Base-by-base conservation (phyloP, 2,113 vertebrate species). In the Leuciscus idus region DNA sequence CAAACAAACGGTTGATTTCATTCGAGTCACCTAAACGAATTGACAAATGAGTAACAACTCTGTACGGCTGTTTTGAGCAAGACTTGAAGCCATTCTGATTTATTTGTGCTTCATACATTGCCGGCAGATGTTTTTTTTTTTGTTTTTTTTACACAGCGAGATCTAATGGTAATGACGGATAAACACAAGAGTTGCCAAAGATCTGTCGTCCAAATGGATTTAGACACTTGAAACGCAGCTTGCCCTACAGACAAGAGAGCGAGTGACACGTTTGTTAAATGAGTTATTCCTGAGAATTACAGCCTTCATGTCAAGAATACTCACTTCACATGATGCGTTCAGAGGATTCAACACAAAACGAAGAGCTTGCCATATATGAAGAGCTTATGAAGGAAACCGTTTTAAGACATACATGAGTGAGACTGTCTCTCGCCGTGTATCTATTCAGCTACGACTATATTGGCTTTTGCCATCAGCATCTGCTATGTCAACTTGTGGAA, bases 111-210 rank as follows among this genome's bases (percentile, higher is more conserved):
- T 85, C 6, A 78, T 90, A 85, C 90, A 88, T 89, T 86, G 84
- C 89, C 62, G 84, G 43, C 78, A 83, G 84, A 83, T 87, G 84
- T 87, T 75, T 74, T 48, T 48, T 74, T 21, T 19, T 62, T 12
- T 26, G n/a, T 57, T 88, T 89, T 89, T 85, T 84, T 33, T 33
- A 86, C 79, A 87, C 85, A 83, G 76, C 90, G 89, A 89, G 87
- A 85, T 83, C 88, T 89, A 77, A 91, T 89, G 87, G 88, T 73
- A 80, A 74, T 33, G 88, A 89, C 90, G 87, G 89, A 89, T 91
- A 88, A 80, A 92, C 93, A 91, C 55, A 87, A 85, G 64, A 91
- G 91, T 95, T 95, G 95, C 95, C 95, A 97, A 96, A 97, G 96
- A 96, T 89, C 81, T 91, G 92, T 93, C 86, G 82, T 87, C 91